phyloP scores from a whole-genome alignment of 2,888 invertebrate species.

The Ophion costatus region DNA sequence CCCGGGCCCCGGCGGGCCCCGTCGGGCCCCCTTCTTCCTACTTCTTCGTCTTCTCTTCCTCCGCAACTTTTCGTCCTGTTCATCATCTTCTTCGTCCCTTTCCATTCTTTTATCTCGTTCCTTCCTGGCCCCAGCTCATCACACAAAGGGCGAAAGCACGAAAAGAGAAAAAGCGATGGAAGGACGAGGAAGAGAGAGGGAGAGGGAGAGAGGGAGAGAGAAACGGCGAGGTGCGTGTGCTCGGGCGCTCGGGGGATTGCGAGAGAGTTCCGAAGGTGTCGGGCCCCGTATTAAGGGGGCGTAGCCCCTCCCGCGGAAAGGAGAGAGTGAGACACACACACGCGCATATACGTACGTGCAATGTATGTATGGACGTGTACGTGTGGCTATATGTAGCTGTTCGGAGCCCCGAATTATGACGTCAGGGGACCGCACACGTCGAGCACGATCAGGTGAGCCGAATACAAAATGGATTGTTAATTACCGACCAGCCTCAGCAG shows the following conservation, averaged over 20 bases:
- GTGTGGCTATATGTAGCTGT: constrained; percentile 46
- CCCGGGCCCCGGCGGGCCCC: too few relatives aligned
- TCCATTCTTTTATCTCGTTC: constrained; percentile 58
- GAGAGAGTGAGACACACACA: constrained; percentile 35
- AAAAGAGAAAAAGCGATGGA: constrained; percentile 48
- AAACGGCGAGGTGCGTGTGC: constrained; percentile 62
- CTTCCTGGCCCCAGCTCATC: constrained; percentile 64
- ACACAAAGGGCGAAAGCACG: constrained; percentile 42
- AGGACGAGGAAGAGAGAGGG: background rate
- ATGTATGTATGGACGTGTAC: too few relatives aligned
- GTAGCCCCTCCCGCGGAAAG: constrained; percentile 75
- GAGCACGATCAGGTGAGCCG: constrained; percentile 80
- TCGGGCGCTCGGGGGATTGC: constrained; percentile 43
- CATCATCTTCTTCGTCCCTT: constrained; percentile 24
- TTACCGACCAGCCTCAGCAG: constrained; percentile 73
- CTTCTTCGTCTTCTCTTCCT: constrained; percentile 42
- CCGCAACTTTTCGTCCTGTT: constrained; percentile 46
- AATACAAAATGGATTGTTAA: constrained; percentile 83
- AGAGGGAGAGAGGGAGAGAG: constrained; percentile 50
- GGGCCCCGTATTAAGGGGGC: constrained; percentile 83
- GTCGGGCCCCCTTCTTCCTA: constrained; percentile 59
- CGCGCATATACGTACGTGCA: background rate
- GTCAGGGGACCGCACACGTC: constrained; percentile 83
- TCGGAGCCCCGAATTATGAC: constrained; percentile 83
- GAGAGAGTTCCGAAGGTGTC: constrained; percentile 79